phyloP scores from a whole-genome alignment of 2,888 invertebrate species.

The Herminia tarsipennalis region DNA sequence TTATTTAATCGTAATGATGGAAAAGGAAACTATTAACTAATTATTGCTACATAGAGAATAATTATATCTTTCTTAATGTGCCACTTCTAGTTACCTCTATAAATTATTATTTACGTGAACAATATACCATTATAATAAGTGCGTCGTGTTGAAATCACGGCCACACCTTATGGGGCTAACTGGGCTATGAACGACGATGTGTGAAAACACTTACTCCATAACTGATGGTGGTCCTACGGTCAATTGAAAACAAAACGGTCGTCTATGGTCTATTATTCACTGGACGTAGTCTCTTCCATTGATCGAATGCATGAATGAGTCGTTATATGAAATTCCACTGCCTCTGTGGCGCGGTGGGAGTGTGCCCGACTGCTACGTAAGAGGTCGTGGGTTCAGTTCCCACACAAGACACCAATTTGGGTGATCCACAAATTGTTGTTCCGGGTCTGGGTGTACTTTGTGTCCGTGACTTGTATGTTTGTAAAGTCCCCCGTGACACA shows the following conservation, averaged over 20 bases:
- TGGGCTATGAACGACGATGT: constrained; percentile 35
- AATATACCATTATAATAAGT: constrained; percentile 41
- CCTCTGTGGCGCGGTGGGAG: no score
- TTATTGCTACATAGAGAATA: no score
- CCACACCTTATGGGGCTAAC: constrained; percentile 50
- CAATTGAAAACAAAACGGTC: constrained; percentile 2
- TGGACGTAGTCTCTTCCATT: not conserved
- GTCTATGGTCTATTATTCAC: not conserved
- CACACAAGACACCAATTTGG: no score
- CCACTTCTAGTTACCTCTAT: constrained; percentile 25
- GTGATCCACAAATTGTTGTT: not conserved
- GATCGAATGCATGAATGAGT: constrained; percentile 2
- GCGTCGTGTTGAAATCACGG: constrained; percentile 50
- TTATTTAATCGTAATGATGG: no score
- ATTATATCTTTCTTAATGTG: not conserved
- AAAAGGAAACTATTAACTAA: no score
- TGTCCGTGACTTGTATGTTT: no score
- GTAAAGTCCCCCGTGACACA: no score
- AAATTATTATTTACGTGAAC: constrained; percentile 31
- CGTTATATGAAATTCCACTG: no score
- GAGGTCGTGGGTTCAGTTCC: no score
- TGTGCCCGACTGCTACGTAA: no score
- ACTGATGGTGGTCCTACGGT: constrained; percentile 4
- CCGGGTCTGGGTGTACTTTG: no score
- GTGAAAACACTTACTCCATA: constrained; percentile 37